Evolutionary conservation across 2,797 vertebrate genomes (phyloP).

Genomic region (Scleropages formosus): DNA sequence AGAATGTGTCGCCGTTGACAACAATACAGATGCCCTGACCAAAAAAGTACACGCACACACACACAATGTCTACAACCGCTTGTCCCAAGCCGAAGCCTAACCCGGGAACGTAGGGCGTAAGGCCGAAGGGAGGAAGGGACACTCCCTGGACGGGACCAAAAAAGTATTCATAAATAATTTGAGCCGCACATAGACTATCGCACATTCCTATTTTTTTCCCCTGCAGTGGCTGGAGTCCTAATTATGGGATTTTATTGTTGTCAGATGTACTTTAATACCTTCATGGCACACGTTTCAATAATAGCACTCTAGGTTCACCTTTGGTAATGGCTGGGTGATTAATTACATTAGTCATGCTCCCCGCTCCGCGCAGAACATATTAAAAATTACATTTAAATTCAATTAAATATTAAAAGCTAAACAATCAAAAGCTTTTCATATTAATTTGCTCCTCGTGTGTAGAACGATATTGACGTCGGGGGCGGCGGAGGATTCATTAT

Average conservation of each 20-base stretch:
- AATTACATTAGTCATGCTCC: slow-evolving; percentile 58
- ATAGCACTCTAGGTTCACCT: slow-evolving; percentile 42
- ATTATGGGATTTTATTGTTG: slow-evolving; percentile 30
- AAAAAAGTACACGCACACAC: too few relatives aligned
- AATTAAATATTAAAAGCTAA: slow-evolving; percentile 48
- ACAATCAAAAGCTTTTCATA: slow-evolving; percentile 66
- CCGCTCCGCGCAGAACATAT: slow-evolving; percentile 52
- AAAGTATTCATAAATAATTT: background rate
- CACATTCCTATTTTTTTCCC: background rate
- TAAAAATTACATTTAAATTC: slow-evolving; percentile 62
- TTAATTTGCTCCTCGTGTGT: slow-evolving; percentile 61
- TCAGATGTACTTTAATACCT: slow-evolving; percentile 24
- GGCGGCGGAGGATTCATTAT: slow-evolving; percentile 65
- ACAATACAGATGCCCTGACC: too few relatives aligned
- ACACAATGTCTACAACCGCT: too few relatives aligned
- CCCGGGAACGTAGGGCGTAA: too few relatives aligned
- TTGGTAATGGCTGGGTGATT: slow-evolving; percentile 54
- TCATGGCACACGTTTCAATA: slow-evolving; percentile 22
- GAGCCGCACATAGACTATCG: background rate
- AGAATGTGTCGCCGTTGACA: too few relatives aligned
- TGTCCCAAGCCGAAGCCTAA: too few relatives aligned
- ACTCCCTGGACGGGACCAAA: too few relatives aligned
- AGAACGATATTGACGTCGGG: slow-evolving; percentile 62
- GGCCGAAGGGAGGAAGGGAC: too few relatives aligned
- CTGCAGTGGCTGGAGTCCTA: slow-evolving; percentile 22